A percentile compares a stretch with the other conserved stretches of the same genome.
phyloP scores from a whole-genome alignment of 2,888 invertebrate species.

The Cybosia mesomella region DNA sequence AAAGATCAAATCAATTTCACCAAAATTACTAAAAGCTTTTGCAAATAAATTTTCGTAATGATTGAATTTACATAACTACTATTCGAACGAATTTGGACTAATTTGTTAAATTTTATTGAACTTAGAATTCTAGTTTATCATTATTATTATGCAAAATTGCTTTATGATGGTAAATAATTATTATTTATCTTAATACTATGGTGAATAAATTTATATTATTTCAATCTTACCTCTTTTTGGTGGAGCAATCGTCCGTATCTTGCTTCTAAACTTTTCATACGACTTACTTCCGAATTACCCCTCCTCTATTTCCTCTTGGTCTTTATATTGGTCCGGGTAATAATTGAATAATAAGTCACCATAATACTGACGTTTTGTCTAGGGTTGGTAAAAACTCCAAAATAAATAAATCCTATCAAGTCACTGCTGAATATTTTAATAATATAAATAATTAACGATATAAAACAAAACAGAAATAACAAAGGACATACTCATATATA shows the following conservation, averaged over 20 bases:
- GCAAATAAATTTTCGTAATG: neutral
- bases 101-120: neutral
- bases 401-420: too few species aligned
- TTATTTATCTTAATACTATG: neutral
- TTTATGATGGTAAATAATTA: neutral
- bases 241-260: neutral
- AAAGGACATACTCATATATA: conserved; percentile 36
- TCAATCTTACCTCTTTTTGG: neutral
- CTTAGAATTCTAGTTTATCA: neutral
- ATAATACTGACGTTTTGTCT: neutral
- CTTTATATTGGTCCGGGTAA: neutral
- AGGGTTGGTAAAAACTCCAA: too few species aligned
- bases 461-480: conserved; percentile 8
- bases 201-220: neutral
- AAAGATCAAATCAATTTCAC: neutral
- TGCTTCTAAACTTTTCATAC: neutral
- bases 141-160: neutral
- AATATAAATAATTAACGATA: conserved; percentile 4
- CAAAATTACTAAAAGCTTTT: neutral
- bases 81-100: neutral
- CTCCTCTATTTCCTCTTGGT: neutral
- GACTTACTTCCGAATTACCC: too few species aligned
- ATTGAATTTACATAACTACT: conserved; percentile 4
- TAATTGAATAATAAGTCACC: neutral
- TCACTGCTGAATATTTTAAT: neutral